Conservation (phyloP, 2,113 vertebrate genomes). For the Coturnix japonica region DNA sequence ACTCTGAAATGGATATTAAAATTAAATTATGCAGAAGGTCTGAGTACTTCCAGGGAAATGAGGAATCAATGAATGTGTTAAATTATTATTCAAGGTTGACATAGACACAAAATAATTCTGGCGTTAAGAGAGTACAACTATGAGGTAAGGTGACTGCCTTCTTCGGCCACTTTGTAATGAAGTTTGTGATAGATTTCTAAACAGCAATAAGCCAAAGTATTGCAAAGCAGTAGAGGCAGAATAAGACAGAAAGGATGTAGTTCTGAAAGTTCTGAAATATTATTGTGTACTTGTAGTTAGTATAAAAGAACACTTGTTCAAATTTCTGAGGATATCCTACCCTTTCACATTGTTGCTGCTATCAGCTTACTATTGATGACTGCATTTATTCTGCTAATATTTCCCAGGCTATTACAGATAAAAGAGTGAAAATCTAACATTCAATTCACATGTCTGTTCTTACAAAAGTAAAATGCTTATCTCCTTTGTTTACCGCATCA, state of each 20-base stretch:
- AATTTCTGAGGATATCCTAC: neutral
- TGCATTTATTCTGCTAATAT: neutral
- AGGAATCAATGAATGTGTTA: neutral
- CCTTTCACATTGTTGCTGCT: neutral
- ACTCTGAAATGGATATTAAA: no score
- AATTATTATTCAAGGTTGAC: neutral
- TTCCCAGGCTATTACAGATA: neutral
- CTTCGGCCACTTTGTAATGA: neutral
- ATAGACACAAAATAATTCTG: neutral
- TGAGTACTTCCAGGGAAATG: neutral
- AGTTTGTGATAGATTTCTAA: neutral
- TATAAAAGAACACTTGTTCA: neutral
- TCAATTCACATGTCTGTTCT: neutral
- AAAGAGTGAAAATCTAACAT: neutral
- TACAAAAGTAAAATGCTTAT: neutral
- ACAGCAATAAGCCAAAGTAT: neutral
- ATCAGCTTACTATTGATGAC: neutral
- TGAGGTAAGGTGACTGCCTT: neutral
- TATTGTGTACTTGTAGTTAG: neutral
- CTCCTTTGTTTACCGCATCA: neutral
- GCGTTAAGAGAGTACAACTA: accelerated
- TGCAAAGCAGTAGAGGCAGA: neutral
- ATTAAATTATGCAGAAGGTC: neutral
- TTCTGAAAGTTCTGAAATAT: neutral
- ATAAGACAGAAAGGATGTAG: neutral